A percentile compares a stretch with the other conserved stretches of the same genome.
phyloP scores from a whole-genome alignment of 2,113 vertebrate genomes.

The Tychaedon coryphoeus region DNA sequence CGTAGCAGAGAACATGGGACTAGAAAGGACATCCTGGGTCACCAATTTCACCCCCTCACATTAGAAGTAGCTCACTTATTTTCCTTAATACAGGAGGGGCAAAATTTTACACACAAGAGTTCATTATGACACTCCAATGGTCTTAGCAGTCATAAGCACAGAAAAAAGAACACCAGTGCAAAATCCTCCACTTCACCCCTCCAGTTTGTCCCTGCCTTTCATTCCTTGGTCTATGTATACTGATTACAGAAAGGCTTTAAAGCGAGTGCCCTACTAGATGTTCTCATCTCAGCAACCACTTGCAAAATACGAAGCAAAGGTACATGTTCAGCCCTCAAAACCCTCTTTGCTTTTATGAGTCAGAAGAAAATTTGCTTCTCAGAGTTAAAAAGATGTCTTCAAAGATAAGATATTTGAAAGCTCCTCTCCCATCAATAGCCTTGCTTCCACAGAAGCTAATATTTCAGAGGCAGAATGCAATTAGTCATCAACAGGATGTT shows the following conservation, averaged over 20 bases:
- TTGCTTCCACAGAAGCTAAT: not conserved
- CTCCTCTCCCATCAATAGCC: not conserved
- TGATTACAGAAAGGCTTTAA: not conserved
- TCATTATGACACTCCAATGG: not conserved
- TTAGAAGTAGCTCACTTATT: not conserved
- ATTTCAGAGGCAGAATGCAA: conserved; percentile 7
- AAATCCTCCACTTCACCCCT: rapidly evolving
- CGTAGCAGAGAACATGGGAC: rapidly evolving
- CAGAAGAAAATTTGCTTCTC: not conserved
- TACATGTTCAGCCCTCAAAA: not conserved
- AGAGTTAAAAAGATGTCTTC: not conserved
- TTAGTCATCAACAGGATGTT: not conserved
- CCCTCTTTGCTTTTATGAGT: not conserved
- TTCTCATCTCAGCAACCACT: not conserved
- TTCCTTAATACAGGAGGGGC: not conserved
- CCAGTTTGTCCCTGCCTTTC: not conserved
- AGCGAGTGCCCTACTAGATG: not conserved
- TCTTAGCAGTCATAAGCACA: not conserved
- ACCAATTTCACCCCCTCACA: not conserved
- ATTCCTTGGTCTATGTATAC: not conserved
- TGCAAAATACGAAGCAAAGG: not conserved
- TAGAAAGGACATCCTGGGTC: not conserved
- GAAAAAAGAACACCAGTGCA: not conserved
- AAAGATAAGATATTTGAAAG: conserved; percentile 3
- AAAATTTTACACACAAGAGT: not conserved